Evolutionary conservation across 2,113 vertebrate species (phyloP).

Genomic region (Petroica traversi): DNA sequence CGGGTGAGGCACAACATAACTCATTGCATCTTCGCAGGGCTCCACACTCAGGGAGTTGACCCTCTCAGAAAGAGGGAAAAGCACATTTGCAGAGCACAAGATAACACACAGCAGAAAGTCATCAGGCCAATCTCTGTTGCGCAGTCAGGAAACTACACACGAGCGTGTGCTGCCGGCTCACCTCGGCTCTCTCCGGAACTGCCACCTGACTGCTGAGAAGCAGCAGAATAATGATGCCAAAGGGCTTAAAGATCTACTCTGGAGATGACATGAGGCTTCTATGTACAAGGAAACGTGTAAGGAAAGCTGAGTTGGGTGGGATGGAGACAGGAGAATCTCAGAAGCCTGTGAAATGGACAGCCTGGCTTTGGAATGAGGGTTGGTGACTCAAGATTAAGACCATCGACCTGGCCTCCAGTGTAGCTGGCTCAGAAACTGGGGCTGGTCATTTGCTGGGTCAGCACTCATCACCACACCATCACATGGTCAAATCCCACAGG

Average conservation of each 20-base stretch:
- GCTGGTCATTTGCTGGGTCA: fast-evolving
- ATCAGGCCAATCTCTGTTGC: fast-evolving
- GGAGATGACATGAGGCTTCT: background rate
- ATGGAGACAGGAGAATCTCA: background rate
- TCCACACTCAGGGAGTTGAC: background rate
- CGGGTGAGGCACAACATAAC: fast-evolving
- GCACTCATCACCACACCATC: fast-evolving
- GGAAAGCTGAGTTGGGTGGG: fast-evolving
- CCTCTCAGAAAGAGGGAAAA: background rate
- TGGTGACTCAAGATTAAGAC: background rate
- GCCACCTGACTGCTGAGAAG: background rate
- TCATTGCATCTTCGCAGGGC: fast-evolving
- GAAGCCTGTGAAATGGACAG: background rate
- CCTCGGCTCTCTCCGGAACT: fast-evolving
- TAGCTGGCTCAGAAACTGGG: background rate
- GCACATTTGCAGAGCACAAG: background rate
- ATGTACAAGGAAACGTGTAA: fast-evolving
- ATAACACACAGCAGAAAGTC: background rate
- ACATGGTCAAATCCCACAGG: fast-evolving
- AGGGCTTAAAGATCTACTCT: background rate
- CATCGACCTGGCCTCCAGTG: fast-evolving
- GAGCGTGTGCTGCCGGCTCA: background rate
- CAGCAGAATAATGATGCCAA: background rate
- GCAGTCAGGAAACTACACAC: fast-evolving
- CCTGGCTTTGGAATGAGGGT: background rate